phyloP scores from a whole-genome alignment of 1,140 invertebrate genomes.

The Aphaenogaster ashmeadi region DNA sequence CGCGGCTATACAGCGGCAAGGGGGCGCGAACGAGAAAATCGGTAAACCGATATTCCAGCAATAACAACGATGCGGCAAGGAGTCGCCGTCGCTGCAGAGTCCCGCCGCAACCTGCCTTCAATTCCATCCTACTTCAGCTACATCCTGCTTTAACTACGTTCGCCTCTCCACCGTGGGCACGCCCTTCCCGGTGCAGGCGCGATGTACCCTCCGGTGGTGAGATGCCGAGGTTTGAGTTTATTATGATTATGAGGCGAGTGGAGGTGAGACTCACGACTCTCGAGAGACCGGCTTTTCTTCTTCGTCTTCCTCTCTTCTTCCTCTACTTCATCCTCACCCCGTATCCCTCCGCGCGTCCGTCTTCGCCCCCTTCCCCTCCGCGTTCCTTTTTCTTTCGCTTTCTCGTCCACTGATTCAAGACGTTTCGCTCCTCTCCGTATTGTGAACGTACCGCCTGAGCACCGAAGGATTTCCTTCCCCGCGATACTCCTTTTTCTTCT shows the following conservation, averaged over 20 bases:
- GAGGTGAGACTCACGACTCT: constrained; percentile 74
- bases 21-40: constrained; percentile 72
- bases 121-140: constrained; percentile 59
- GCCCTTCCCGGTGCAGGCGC: constrained; percentile 66
- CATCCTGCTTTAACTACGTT: constrained; percentile 54
- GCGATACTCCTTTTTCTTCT: constrained; percentile 33
- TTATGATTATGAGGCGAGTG: constrained; percentile 78
- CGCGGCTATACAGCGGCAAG: constrained; percentile 40
- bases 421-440: constrained; percentile 62
- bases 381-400: constrained; percentile 32
- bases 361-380: neutral
- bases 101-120: constrained; percentile 58
- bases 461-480: constrained; percentile 30
- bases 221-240: constrained; percentile 71
- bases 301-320: constrained; percentile 1
- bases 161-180: constrained; percentile 58
- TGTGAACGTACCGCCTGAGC: constrained; percentile 46
- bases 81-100: constrained; percentile 25
- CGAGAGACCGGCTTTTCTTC: constrained; percentile 61
- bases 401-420: constrained; percentile 51
- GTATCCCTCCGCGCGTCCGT: neutral
- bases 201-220: constrained; percentile 70
- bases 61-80: constrained; percentile 63
- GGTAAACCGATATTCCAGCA: constrained; percentile 59
- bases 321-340: neutral